phyloP scores from a whole-genome alignment of 1,140 invertebrate genomes.

The Chironomus striatipennis region DNA sequence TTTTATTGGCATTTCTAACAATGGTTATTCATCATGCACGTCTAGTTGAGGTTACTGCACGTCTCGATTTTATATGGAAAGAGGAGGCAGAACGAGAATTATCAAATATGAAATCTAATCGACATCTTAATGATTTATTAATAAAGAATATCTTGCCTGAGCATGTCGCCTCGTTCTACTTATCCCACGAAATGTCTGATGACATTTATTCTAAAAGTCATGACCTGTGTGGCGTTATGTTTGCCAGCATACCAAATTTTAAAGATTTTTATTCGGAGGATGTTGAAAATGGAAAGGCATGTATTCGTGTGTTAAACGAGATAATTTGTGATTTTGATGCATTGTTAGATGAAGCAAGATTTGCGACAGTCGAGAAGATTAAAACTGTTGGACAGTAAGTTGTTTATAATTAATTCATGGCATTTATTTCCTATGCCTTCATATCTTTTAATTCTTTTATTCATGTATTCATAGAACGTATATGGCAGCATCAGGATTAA shows the following conservation, averaged over 20 bases:
- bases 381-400: slow-evolving; percentile 77
- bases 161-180: slow-evolving; percentile 90
- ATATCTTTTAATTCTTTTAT: neutral
- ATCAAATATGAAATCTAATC: slow-evolving; percentile 66
- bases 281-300: slow-evolving; percentile 93
- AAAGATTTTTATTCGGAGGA: slow-evolving; percentile 98
- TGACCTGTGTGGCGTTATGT: slow-evolving; percentile 90
- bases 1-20: slow-evolving; percentile 71
- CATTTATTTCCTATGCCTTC: neutral
- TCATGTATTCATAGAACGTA: slow-evolving; percentile 65
- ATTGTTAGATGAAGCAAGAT: slow-evolving; percentile 78
- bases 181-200: slow-evolving; percentile 59
- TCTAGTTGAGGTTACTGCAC: slow-evolving; percentile 79
- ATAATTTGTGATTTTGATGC: slow-evolving; percentile 93
- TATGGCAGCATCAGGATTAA: slow-evolving; percentile 97
- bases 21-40: slow-evolving; percentile 85
- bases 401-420: neutral
- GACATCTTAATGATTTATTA: slow-evolving; percentile 39
- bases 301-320: slow-evolving; percentile 94
- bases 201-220: slow-evolving; percentile 92
- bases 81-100: slow-evolving; percentile 83
- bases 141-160: slow-evolving; percentile 84
- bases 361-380: slow-evolving; percentile 93
- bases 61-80: slow-evolving; percentile 94
- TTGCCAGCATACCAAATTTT: slow-evolving; percentile 97